Percentiles rank a stretch among this genome's conserved stretches.
These are phyloP conservation scores for Incurvaria masculella DNA, from an alignment of 2,888 invertebrate species.

Conservation along the genomic window DNA sequence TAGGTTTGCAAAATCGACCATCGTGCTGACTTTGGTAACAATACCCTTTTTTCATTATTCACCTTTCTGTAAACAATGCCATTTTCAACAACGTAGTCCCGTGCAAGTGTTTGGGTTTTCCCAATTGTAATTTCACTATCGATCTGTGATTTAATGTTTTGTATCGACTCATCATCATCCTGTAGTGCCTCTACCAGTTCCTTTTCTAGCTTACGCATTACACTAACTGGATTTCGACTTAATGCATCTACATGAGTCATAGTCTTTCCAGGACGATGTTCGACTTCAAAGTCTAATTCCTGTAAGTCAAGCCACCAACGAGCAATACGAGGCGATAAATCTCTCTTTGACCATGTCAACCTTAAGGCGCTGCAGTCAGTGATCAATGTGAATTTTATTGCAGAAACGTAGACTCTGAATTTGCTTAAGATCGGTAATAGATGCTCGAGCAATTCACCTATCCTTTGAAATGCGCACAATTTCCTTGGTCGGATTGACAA, in stretches of 20 bases:
- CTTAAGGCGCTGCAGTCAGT: slow-evolving; percentile 19
- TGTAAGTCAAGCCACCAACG: slow-evolving; percentile 19
- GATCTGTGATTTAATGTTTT: not conserved
- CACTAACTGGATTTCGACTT: slow-evolving; percentile 13
- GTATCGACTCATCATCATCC: not conserved
- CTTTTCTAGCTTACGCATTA: slow-evolving; percentile 1
- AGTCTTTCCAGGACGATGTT: slow-evolving; percentile 13
- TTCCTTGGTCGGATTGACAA: not conserved
- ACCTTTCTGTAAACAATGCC: slow-evolving; percentile 9
- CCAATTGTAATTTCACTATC: not conserved
- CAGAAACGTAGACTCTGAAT: slow-evolving; percentile 24
- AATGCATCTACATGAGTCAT: slow-evolving; percentile 19
- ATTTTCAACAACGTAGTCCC: slow-evolving; percentile 10
- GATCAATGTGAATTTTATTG: slow-evolving; percentile 20
- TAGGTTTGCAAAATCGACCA: slow-evolving; percentile 16
- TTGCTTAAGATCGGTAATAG: slow-evolving; percentile 16
- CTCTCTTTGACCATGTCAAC: slow-evolving; percentile 14
- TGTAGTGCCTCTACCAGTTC: not conserved
- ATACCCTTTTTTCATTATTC: slow-evolving; percentile 14
- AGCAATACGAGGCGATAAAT: slow-evolving; percentile 17
- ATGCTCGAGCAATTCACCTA: not conserved
- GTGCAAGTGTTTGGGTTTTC: not conserved
- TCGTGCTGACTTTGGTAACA: slow-evolving; percentile 17
- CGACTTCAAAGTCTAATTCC: slow-evolving; percentile 14
- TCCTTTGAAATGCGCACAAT: not conserved